These are phyloP conservation scores for Julus scanicus DNA, from an alignment of 2,888 invertebrate genomes.

Conservation along the genomic window DNA sequence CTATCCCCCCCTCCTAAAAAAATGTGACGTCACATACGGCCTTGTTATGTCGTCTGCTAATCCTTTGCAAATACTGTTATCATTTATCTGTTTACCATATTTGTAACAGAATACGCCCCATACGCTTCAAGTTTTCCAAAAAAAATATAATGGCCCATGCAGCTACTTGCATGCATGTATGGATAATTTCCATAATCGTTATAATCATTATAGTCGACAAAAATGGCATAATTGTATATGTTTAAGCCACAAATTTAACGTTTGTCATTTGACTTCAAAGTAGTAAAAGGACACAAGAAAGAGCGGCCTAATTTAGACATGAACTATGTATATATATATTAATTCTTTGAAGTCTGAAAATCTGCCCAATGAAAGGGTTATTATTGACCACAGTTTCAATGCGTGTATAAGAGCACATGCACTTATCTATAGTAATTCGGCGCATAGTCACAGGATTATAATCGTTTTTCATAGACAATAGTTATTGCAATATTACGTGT, in stretches of 20 bases:
- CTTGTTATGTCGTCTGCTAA: no score
- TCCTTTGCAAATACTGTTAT: no score
- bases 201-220: not conserved
- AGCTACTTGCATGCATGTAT: no score
- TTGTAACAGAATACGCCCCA: no score
- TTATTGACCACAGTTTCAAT: not conserved
- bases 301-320: not conserved
- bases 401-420: not conserved
- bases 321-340: no score
- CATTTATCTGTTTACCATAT: no score
- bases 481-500: not conserved
- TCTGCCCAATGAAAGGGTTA: not conserved
- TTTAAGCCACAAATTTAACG: not conserved
- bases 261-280: not conserved
- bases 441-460: not conserved
- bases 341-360: not conserved
- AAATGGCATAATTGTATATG: not conserved
- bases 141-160: no score
- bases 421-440: not conserved
- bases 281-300: not conserved
- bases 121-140: no score
- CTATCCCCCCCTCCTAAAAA: no score
- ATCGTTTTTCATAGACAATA: not conserved
- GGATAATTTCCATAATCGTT: not conserved
- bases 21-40: no score